phyloP scores from a whole-genome alignment of 1,140 invertebrate species.

The Cylas formicarius region DNA sequence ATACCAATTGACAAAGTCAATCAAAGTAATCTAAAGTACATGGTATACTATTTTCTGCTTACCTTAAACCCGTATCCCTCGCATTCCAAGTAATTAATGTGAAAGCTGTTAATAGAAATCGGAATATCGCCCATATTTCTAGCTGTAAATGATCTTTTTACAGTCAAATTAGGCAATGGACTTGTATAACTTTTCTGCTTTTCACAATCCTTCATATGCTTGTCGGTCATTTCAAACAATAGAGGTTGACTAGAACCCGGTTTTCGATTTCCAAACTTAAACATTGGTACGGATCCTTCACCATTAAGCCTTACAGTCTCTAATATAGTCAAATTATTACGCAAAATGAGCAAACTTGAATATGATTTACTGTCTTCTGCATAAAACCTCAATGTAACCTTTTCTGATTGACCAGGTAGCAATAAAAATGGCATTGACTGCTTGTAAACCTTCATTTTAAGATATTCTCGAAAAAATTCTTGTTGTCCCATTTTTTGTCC shows the following conservation, averaged over 20 bases:
- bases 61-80: conserved; percentile 72
- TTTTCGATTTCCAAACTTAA: conserved; percentile 85
- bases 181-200: conserved; percentile 43
- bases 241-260: conserved; percentile 68
- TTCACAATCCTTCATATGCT: conserved; percentile 77
- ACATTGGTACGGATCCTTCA: conserved; percentile 73
- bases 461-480: conserved; percentile 22
- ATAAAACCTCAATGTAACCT: conserved; percentile 33
- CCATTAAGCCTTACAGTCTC: conserved; percentile 78
- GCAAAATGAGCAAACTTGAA: conserved; percentile 44
- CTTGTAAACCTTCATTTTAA: conserved; percentile 23
- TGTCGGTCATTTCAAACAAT: conserved; percentile 77
- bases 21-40: conserved; percentile 3
- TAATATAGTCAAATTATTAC: conserved; percentile 91
- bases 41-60: conserved; percentile 1
- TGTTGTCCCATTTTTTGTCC: conserved; percentile 13
- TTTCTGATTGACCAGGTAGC: conserved; percentile 41
- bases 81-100: conserved; percentile 67
- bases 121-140: conserved; percentile 81
- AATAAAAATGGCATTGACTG: conserved; percentile 41
- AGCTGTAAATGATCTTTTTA: conserved; percentile 79
- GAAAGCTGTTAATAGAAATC: conserved; percentile 67
- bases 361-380: conserved; percentile 37
- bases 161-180: conserved; percentile 60
- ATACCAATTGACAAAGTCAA: conserved; percentile 1